phyloP scores from a whole-genome alignment of 2,888 invertebrate species.

The Plebejus melissa region DNA sequence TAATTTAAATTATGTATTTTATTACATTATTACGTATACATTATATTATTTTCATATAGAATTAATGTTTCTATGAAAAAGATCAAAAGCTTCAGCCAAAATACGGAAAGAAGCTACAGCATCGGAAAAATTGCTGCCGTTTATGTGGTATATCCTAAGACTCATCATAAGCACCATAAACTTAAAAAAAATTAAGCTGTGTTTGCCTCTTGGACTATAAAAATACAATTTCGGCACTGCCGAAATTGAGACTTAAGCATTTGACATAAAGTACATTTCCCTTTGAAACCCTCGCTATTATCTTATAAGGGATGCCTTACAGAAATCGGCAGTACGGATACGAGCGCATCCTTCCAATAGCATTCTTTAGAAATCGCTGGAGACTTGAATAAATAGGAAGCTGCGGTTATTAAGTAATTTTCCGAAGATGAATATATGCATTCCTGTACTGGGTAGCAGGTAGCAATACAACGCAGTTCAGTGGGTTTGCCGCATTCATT shows the following conservation, averaged over 20 bases:
- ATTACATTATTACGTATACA: too few relatives aligned
- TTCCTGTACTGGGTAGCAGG: neutral
- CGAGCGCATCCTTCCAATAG: slow-evolving; percentile 38
- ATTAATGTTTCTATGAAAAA: too few relatives aligned
- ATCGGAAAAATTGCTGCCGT: too few relatives aligned
- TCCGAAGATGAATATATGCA: slow-evolving; percentile 18
- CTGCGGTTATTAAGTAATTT: slow-evolving; percentile 28
- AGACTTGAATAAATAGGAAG: slow-evolving; percentile 33
- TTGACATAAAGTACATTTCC: neutral
- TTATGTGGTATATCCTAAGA: too few relatives aligned
- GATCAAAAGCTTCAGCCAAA: too few relatives aligned
- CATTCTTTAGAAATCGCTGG: slow-evolving; percentile 36
- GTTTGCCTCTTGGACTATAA: neutral
- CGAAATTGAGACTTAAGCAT: slow-evolving; percentile 17
- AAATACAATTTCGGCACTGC: neutral
- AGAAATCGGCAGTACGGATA: slow-evolving; percentile 37
- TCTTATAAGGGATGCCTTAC: slow-evolving; percentile 30
- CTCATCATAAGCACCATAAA: too few relatives aligned
- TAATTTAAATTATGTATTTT: too few relatives aligned
- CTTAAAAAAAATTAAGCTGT: too few relatives aligned
- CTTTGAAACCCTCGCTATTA: neutral
- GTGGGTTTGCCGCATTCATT: too few relatives aligned
- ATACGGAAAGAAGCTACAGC: too few relatives aligned
- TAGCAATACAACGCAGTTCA: neutral
- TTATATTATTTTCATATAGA: too few relatives aligned